These are phyloP conservation scores for Caenorhabditis angaria DNA, from an alignment of 2,888 invertebrate species.

Conservation along the genomic window DNA sequence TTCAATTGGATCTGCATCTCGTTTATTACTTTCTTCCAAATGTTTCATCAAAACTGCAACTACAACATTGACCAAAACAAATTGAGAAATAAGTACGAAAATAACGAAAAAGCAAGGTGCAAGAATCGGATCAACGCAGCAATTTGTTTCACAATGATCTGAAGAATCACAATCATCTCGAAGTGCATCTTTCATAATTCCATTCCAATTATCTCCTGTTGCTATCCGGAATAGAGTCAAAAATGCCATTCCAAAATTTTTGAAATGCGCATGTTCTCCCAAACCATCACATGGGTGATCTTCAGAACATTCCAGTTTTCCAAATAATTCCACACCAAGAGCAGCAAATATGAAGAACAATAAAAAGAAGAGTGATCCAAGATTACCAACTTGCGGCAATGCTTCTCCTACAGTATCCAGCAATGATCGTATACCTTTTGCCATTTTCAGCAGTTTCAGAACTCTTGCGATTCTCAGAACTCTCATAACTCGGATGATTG, in stretches of 20 bases:
- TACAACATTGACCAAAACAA: slow-evolving; percentile 98
- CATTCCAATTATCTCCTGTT: slow-evolving; percentile 99
- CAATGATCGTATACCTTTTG: slow-evolving; percentile 95
- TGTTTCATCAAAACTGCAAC: slow-evolving; percentile 99
- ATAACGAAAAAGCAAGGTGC: slow-evolving; percentile 99
- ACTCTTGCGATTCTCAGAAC: slow-evolving; percentile 97
- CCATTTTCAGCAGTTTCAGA: slow-evolving; percentile 97
- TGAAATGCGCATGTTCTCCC: slow-evolving; percentile 98
- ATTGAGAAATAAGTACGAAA: slow-evolving; percentile 99
- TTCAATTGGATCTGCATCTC: slow-evolving; percentile 66
- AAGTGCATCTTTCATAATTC: slow-evolving; percentile 90
- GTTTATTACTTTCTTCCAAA: slow-evolving; percentile 87
- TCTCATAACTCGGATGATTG: slow-evolving; percentile 97
- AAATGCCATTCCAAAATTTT: slow-evolving; percentile 87
- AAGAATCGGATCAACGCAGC: slow-evolving; percentile 94
- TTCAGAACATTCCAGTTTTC: slow-evolving; percentile 79
- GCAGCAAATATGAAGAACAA: slow-evolving; percentile 99
- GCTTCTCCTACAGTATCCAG: slow-evolving; percentile 99
- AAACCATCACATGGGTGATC: slow-evolving; percentile 84
- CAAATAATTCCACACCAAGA: slow-evolving; percentile 96
- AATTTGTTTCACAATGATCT: slow-evolving; percentile 94
- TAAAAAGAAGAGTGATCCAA: slow-evolving; percentile 95
- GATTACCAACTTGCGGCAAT: slow-evolving; percentile 95
- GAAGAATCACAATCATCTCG: slow-evolving; percentile 86
- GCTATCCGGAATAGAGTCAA: slow-evolving; percentile 97